phyloP scores from a whole-genome alignment of 2,113 vertebrate genomes.

The Meles meles region DNA sequence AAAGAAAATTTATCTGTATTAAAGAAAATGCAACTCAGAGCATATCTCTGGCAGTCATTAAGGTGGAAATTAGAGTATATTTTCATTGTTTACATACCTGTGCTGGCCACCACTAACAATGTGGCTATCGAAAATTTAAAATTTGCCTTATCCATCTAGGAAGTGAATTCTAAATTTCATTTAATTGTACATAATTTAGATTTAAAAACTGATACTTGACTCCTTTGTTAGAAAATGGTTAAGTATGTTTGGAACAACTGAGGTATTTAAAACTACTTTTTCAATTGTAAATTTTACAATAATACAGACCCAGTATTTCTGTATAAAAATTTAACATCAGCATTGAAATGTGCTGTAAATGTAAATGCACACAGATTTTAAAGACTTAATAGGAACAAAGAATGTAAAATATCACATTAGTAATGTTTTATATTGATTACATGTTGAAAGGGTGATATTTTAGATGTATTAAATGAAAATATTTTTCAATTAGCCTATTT shows the following conservation, averaged over 20 bases:
- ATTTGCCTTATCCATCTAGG: not conserved
- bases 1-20: conserved; percentile 14
- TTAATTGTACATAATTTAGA: not conserved
- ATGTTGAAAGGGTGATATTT: not conserved
- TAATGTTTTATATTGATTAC: not conserved
- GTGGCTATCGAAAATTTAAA: not conserved
- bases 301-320: conserved; percentile 7
- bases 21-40: not conserved
- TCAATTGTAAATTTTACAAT: conserved; percentile 2
- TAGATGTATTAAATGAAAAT: not conserved
- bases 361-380: not conserved
- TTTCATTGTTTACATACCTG: not conserved
- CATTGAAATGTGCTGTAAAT: not conserved
- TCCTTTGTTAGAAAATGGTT: conserved; percentile 8
- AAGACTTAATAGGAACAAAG: conserved; percentile 5
- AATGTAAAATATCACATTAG: not conserved
- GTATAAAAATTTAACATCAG: not conserved
- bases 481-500: not conserved
- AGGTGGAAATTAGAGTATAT: not conserved
- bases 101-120: not conserved
- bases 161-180: conserved; percentile 6
- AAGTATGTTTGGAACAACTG: not conserved
- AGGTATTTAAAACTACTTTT: not conserved
- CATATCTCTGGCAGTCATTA: not conserved
- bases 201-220: not conserved